phyloP scores from a whole-genome alignment of 2,888 invertebrate species.

The Epinotia bilunana region DNA sequence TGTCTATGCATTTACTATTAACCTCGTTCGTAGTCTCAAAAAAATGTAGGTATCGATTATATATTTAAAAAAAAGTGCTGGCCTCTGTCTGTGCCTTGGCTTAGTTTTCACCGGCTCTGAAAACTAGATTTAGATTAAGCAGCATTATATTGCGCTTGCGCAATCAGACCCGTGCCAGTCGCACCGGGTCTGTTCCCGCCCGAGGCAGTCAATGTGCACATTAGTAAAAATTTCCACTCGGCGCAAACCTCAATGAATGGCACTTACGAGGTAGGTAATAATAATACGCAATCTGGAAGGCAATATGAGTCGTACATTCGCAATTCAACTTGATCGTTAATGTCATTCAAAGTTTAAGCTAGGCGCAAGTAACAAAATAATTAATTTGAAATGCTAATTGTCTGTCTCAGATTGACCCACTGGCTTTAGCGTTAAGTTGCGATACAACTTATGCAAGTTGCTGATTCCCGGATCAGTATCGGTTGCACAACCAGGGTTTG shows the following conservation, averaged over 20 bases:
- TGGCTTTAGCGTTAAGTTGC: constrained; percentile 8
- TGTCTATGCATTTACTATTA: constrained; percentile 7
- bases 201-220: constrained; percentile 11
- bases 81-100: constrained; percentile 39
- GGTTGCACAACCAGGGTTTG: constrained; percentile 10
- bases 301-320: background rate
- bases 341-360: background rate
- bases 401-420: background rate
- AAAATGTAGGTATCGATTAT: constrained; percentile 15
- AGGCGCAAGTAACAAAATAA: background rate
- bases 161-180: constrained; percentile 22
- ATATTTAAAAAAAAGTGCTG: constrained; percentile 19
- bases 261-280: background rate
- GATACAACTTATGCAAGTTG: constrained; percentile 24
- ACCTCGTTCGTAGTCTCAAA: constrained; percentile 12
- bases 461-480: constrained; percentile 11
- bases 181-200: constrained; percentile 11
- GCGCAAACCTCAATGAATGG: constrained; percentile 2
- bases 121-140: constrained; percentile 40
- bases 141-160: constrained; percentile 35
- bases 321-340: background rate
- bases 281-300: constrained; percentile 13
- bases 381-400: background rate
- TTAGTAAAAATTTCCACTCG: constrained; percentile 20
- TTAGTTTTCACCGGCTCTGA: constrained; percentile 33